Conservation (phyloP, 2,113 vertebrate genomes). For the Pseudorectes ferrugineus region DNA sequence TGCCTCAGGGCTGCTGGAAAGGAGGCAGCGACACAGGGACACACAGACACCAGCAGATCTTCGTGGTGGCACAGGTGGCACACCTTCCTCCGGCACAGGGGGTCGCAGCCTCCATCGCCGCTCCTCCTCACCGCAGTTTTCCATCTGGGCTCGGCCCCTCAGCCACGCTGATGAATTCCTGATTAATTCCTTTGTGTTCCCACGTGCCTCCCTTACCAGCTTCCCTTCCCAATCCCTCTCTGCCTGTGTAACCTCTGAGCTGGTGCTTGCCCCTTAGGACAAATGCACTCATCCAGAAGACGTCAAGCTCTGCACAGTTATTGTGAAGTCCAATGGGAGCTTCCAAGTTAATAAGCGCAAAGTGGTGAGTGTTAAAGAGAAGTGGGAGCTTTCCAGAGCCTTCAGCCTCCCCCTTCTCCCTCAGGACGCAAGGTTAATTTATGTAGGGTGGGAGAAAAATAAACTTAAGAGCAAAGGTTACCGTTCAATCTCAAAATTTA, state of each 20-base stretch:
- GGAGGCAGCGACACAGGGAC: neutral
- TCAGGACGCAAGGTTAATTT: neutral
- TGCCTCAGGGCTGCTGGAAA: neutral
- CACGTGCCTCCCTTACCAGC: neutral
- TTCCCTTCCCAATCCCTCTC: neutral
- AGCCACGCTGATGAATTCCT: neutral
- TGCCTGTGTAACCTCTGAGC: slow-evolving; percentile 43
- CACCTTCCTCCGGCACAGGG: neutral
- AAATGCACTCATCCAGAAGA: slow-evolving; percentile 97
- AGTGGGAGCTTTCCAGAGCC: neutral
- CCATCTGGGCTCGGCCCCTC: neutral
- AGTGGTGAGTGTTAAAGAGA: slow-evolving; percentile 82
- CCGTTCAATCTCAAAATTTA: neutral
- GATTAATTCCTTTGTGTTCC: neutral
- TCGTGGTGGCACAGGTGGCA: too few species aligned
- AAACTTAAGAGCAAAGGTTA: slow-evolving; percentile 48
- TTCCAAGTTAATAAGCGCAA: slow-evolving; percentile 95
- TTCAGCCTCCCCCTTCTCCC: neutral
- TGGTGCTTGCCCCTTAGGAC: slow-evolving; percentile 81
- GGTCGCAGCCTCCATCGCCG: neutral
- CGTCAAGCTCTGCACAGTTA: slow-evolving; percentile 93
- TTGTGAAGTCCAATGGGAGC: slow-evolving; percentile 95
- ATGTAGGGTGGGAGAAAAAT: slow-evolving; percentile 9
- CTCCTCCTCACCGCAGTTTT: neutral
- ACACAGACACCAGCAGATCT: neutral